A percentile compares a stretch with the other conserved stretches of the same genome.
phyloP scores from a whole-genome alignment of 2,888 invertebrate genomes.

The Parnassius orleans region DNA sequence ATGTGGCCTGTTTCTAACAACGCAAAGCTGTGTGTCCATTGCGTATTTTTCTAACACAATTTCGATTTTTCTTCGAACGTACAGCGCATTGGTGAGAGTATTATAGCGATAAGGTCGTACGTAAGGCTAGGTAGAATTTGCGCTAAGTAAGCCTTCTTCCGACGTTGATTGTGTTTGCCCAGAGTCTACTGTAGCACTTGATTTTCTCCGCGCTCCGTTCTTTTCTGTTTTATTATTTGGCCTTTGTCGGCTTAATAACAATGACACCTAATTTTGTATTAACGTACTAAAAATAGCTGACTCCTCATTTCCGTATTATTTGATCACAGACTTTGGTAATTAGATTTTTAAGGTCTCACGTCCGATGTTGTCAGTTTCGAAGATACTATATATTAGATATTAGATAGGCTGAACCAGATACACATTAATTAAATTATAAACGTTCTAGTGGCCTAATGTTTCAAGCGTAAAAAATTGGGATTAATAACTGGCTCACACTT shows the following conservation, averaged over 20 bases:
- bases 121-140: slow-evolving; percentile 13
- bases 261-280: slow-evolving; percentile 20
- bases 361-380: too few relatives aligned
- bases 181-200: slow-evolving; percentile 57
- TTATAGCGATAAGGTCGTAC: background rate
- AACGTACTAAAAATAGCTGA: background rate
- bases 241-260: slow-evolving; percentile 21
- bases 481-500: too few relatives aligned
- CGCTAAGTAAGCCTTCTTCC: slow-evolving; percentile 34
- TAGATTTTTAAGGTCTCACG: too few relatives aligned
- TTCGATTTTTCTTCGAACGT: background rate
- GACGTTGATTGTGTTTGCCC: slow-evolving; percentile 40
- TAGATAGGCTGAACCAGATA: too few relatives aligned
- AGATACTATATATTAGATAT: too few relatives aligned
- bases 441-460: too few relatives aligned
- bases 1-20: background rate
- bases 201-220: slow-evolving; percentile 46
- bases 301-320: background rate
- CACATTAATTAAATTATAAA: too few relatives aligned
- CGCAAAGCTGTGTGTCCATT: slow-evolving; percentile 6
- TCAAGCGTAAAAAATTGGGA: too few relatives aligned
- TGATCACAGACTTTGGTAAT: background rate
- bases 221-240: slow-evolving; percentile 25
- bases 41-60: background rate
- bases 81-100: slow-evolving; percentile 3